These are phyloP conservation scores for Aethina tumida DNA, from an alignment of 1,140 invertebrate genomes.

Conservation along the genomic window DNA sequence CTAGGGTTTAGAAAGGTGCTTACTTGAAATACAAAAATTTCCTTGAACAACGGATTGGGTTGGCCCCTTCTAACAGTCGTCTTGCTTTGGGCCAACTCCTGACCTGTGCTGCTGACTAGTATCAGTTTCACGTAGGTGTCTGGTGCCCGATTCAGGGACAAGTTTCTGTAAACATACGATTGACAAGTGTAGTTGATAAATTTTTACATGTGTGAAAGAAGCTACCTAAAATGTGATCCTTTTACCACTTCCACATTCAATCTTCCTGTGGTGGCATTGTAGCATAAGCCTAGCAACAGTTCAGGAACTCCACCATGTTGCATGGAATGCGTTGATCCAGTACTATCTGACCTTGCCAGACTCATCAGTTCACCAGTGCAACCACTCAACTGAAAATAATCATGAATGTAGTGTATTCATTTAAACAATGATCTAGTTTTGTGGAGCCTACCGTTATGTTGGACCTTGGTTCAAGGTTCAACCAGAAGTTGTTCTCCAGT, in stretches of 20 bases:
- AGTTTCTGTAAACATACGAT: slow-evolving; percentile 41
- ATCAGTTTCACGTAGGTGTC: slow-evolving; percentile 91
- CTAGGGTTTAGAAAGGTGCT: slow-evolving; percentile 12
- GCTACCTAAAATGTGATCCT: slow-evolving; percentile 79
- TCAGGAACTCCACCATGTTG: slow-evolving; percentile 83
- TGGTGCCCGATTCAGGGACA: slow-evolving; percentile 65
- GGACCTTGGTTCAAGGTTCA: slow-evolving; percentile 73
- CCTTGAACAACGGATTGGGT: slow-evolving; percentile 91
- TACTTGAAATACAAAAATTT: slow-evolving; percentile 93
- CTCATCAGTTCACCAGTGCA: slow-evolving; percentile 55
- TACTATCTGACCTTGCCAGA: slow-evolving; percentile 81
- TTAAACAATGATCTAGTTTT: slow-evolving; percentile 6
- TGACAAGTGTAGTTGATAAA: neutral
- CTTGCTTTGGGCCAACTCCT: slow-evolving; percentile 86
- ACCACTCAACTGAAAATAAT: slow-evolving; percentile 26
- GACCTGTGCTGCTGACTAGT: slow-evolving; percentile 81
- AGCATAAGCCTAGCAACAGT: slow-evolving; percentile 77
- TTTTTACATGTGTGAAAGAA: slow-evolving; percentile 35
- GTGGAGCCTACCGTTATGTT: slow-evolving; percentile 60
- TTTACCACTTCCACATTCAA: slow-evolving; percentile 88
- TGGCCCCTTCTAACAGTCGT: slow-evolving; percentile 82
- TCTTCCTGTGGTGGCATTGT: slow-evolving; percentile 86
- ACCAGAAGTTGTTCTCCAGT: slow-evolving; percentile 79
- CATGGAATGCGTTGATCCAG: slow-evolving; percentile 86
- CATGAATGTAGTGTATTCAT: neutral